A percentile compares a stretch with the other conserved stretches of the same genome.
phyloP scores from a whole-genome alignment of 2,888 invertebrate genomes.

The Helicoverpa assulta region DNA sequence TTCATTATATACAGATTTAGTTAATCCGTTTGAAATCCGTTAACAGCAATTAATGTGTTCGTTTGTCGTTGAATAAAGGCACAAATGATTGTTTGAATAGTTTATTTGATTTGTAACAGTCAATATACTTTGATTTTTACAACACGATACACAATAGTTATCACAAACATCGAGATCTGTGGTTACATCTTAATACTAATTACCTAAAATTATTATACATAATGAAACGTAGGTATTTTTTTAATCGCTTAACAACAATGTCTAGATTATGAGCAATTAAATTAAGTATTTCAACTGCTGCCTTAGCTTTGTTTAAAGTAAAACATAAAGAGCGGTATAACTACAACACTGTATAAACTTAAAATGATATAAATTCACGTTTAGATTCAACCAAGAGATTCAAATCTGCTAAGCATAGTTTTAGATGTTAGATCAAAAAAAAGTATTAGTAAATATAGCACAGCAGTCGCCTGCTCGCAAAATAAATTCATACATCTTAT shows the following conservation, averaged over 20 bases:
- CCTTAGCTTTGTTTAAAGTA: no score
- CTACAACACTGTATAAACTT: no score
- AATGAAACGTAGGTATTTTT: neutral
- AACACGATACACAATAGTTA: conserved; percentile 58
- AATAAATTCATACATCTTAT: neutral
- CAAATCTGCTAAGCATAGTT: neutral
- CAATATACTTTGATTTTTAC: conserved; percentile 48
- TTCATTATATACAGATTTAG: conserved; percentile 57
- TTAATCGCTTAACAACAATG: neutral
- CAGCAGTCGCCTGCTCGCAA: neutral
- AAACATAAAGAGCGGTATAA: no score
- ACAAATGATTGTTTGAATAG: conserved; percentile 29
- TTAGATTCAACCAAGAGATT: conserved; percentile 1
- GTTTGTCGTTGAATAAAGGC: conserved; percentile 18
- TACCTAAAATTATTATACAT: conserved; percentile 1
- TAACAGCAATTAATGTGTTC: conserved; percentile 25
- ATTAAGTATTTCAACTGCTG: no score
- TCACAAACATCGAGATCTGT: conserved; percentile 66
- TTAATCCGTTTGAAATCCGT: conserved; percentile 42
- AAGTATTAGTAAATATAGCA: neutral
- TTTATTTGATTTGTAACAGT: conserved; percentile 57
- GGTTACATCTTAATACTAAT: conserved; percentile 38
- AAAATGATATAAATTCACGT: neutral
- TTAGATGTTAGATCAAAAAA: neutral
- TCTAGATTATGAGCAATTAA: no score